Base-by-base conservation (phyloP, 2,888 invertebrate species). In the Catocala fraxini region DNA sequence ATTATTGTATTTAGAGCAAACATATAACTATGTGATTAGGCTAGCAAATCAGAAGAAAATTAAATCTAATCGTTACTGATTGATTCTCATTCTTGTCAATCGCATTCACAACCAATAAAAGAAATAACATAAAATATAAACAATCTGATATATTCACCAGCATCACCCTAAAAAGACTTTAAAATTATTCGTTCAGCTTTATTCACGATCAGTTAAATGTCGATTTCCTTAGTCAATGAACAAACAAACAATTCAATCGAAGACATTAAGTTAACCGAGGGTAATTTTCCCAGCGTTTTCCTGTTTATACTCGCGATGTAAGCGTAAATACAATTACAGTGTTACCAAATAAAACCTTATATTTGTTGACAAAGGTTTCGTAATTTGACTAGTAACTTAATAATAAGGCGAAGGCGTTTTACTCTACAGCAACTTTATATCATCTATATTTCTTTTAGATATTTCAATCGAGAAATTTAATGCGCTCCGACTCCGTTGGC, bases 301-400 rank as follows among this genome's bases (percentile, higher is more conserved):
- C 73, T 75, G 76, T 82, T 80, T 75, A 70, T 65, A 70, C 68
- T 59, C 47, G 54, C 68, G 59, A 65, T 62, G 61, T 66, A 54
- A 62, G 56, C 61, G 71, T 68, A 75, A 75, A 75, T 72, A 77
- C 65, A 73, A 75, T 77, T 70, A 64, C 66, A 61, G 47, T 64
- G 63, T 69, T 56, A 39, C 60, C 68, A 71, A 77, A 73, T 73
- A 74, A 70, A 75, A 73, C 69, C 72, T 69, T 63, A 61, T 54
- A 55, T 65, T 64, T 76, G 72, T 74, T 75, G 63, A 77, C 74
- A 73, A 75, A 76, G 75, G 72, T 77, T 80, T 71, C 63, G 75
- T 79, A 75, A 80, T 81, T 79, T 70, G 63, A 78, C 71, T 73
- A 71, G 71, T 75, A 70, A 67, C 52, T 52, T 63, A 65, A 64